Evolutionary conservation across 1,140 invertebrate genomes (phyloP).

Genomic region (Acyrthosiphon pisum): DNA sequence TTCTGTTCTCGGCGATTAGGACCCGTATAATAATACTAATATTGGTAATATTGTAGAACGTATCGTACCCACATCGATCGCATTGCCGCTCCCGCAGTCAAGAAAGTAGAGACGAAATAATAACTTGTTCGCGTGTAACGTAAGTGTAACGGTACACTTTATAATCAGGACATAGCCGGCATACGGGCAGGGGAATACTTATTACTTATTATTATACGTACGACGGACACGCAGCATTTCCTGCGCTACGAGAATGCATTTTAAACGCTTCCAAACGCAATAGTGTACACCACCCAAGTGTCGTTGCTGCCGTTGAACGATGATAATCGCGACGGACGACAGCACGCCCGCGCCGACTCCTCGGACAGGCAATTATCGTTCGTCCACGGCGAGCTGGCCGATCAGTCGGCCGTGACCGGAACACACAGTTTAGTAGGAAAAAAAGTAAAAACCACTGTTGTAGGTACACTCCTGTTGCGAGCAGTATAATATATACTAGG

Average conservation of each 20-base stretch:
- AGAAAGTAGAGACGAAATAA: background rate
- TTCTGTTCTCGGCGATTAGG: background rate
- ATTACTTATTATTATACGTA: background rate
- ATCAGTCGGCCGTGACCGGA: constrained; percentile 23
- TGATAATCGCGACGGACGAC: background rate
- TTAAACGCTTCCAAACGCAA: background rate
- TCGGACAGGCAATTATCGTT: background rate
- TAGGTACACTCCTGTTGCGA: background rate
- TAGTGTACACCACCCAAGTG: background rate
- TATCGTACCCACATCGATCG: background rate
- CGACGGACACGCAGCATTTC: background rate
- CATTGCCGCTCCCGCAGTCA: background rate
- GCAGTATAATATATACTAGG: background rate
- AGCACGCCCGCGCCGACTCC: background rate
- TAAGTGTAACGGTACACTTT: background rate
- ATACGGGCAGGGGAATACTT: background rate
- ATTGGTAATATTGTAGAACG: background rate
- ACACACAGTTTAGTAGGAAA: background rate
- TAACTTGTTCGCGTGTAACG: background rate
- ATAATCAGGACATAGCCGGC: background rate
- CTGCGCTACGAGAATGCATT: background rate
- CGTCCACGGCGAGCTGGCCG: background rate
- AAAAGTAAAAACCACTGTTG: background rate
- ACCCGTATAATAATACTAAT: background rate
- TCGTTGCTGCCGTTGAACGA: background rate